phyloP scores from a whole-genome alignment of 2,113 vertebrate genomes.

The Melanostigma gelatinosum region DNA sequence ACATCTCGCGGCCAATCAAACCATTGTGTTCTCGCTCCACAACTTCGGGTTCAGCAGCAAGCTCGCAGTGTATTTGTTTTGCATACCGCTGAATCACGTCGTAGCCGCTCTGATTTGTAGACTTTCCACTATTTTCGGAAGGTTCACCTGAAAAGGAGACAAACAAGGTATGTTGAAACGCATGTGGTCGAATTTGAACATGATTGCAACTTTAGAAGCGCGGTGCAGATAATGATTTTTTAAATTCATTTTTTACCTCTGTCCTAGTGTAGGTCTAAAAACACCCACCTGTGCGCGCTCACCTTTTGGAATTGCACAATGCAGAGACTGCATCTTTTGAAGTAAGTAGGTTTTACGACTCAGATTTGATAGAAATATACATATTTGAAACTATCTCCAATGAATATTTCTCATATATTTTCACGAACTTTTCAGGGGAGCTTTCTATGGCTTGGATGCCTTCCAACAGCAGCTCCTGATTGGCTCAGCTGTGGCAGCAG shows the following conservation, averaged over 20 bases:
- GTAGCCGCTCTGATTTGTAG: too few species aligned
- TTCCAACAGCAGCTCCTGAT: conserved; percentile 67
- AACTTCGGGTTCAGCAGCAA: neutral
- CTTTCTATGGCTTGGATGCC: conserved; percentile 65
- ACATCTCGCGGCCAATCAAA: conserved; percentile 21
- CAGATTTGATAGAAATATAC: neutral
- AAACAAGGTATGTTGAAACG: conserved; percentile 27
- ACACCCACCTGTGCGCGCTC: neutral
- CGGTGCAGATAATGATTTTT: neutral
- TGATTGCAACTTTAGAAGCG: neutral
- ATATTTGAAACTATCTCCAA: neutral
- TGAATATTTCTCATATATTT: neutral
- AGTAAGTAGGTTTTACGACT: conserved; percentile 39
- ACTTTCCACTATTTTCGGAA: neutral
- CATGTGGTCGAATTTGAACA: neutral
- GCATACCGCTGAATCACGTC: rapidly evolving
- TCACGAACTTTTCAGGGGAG: conserved; percentile 57
- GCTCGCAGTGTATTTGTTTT: neutral
- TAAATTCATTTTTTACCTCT: neutral
- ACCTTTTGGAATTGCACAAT: conserved; percentile 39
- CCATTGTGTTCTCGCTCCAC: too few species aligned
- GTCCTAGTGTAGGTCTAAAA: neutral
- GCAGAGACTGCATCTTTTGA: conserved; percentile 61
- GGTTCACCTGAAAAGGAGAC: neutral
- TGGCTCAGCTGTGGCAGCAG: conserved; percentile 77